These are phyloP conservation scores for Venturia canescens DNA, from an alignment of 1,140 invertebrate species.

Conservation along the genomic window DNA sequence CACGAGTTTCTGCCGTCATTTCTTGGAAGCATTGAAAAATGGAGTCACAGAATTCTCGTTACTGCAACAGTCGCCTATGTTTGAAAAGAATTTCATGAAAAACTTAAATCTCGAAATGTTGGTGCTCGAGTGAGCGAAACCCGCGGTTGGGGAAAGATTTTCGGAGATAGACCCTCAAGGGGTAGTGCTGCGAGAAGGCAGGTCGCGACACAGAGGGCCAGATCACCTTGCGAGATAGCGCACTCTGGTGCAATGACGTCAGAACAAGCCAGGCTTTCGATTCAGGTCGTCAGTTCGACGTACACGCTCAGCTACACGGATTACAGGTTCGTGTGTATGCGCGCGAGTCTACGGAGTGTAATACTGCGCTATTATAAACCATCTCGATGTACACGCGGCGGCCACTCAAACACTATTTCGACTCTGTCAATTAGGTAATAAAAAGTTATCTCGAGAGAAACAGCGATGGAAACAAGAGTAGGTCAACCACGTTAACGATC, in stretches of 20 bases:
- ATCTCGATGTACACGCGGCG: not conserved
- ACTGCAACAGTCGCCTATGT: too few species aligned
- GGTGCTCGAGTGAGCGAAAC: not conserved
- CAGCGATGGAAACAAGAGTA: conserved; percentile 2
- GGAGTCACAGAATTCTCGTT: too few species aligned
- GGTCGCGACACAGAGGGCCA: conserved; percentile 8
- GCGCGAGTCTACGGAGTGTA: not conserved
- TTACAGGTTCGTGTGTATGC: not conserved
- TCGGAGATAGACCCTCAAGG: not conserved
- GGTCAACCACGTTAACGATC: conserved; percentile 7
- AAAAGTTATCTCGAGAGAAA: conserved; percentile 1
- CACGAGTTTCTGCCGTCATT: too few species aligned
- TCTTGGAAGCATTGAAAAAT: too few species aligned
- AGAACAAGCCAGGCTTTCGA: conserved; percentile 38
- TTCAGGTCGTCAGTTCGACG: conserved; percentile 32
- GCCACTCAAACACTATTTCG: not conserved
- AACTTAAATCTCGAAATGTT: not conserved
- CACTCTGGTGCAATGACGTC: conserved; percentile 51
- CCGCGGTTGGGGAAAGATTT: not conserved
- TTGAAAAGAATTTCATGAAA: too few species aligned
- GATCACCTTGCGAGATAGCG: conserved; percentile 49
- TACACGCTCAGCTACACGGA: not conserved
- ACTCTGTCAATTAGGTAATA: conserved; percentile 18
- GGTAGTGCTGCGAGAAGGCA: conserved; percentile 12
- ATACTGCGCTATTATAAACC: conserved; percentile 7